Conservation (phyloP, 2,113 vertebrate genomes). For the Pachypanchax playfairii region DNA sequence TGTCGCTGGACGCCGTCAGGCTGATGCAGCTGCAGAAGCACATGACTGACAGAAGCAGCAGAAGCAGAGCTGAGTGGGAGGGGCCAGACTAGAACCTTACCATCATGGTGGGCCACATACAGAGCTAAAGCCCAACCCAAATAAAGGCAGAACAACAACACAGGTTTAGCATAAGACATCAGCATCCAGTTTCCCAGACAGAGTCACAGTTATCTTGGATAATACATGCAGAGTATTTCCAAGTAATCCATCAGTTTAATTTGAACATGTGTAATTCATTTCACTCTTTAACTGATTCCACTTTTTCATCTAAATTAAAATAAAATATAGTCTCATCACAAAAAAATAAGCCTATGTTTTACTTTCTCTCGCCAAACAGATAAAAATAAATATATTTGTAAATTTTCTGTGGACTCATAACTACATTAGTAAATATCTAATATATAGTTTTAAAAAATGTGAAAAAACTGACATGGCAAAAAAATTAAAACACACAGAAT, state of each 20-base stretch:
- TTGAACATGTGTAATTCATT: not conserved
- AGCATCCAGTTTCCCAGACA: conserved; percentile 19
- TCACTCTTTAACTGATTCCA: no score
- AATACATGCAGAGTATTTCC: conserved; percentile 30
- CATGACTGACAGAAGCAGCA: conserved; percentile 67
- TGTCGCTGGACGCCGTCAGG: conserved; percentile 22
- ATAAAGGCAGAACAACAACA: conserved; percentile 71
- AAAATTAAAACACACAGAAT: not conserved
- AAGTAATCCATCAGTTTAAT: not conserved
- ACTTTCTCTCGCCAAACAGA: no score
- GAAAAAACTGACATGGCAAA: not conserved
- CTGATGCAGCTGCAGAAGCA: conserved; percentile 46
- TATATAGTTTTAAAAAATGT: no score
- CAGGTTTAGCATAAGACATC: conserved; percentile 53
- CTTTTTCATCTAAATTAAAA: no score
- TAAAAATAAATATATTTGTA: no score
- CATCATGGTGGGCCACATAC: conserved; percentile 82
- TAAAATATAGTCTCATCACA: no score
- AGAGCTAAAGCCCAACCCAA: conserved; percentile 75
- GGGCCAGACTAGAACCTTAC: conserved; percentile 73
- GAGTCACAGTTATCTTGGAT: not conserved
- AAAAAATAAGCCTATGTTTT: no score
- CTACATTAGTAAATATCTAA: no score
- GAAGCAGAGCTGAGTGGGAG: conserved; percentile 49
- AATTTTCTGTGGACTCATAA: no score